Evolutionary conservation across 2,113 vertebrate genomes (phyloP), one percentile per base, ranked within the genome.

Genomic region (human): DNA sequence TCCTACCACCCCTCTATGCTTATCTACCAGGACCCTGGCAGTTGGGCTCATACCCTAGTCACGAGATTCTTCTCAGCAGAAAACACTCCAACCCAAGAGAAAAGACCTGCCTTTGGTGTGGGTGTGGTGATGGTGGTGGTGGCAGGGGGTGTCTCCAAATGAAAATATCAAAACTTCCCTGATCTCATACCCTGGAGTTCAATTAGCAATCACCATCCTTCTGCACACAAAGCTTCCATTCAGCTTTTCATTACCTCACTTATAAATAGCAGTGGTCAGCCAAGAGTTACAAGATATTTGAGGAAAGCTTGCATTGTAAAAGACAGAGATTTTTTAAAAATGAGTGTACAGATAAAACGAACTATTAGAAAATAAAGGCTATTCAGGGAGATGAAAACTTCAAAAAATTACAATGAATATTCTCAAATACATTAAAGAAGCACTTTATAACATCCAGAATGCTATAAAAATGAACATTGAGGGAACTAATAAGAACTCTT

Each of bases 391-490:
- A 92, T 64, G 61, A 89, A 82, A 85, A n/a, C 1, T 93, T 95
- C 9, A 93, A 87, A 89, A 73, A 70, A 70, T 52, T 78, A 68
- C 78, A 76, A 90, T 94, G 48, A 96, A 76, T 83, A 85, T 81
- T n/a, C 57, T 78, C 75, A 68, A 73, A 45, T 72, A 92, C 64
- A 86, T 96, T 95, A 82, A 92, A 78, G 75, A 90, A 95, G 25
- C 40, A 86, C 87, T 96, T 94, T 86, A 80, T 66, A 95, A 27
- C 45, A 90, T 76, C 55, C 17, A 4, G 23, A 27, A 78, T 72
- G 32, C 23, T 85, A 80, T 89, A 82, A 76, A 96, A 89, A 92
- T 92, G 30, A 89, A 76, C 73, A 93, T 78, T 96, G 38, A 94
- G 35, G 40, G 59, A 94, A 75, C 7, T 92, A 90, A 72, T 92